Evolutionary conservation across 2,888 invertebrate species (phyloP), one percentile per base, ranked within the genome.

Genomic region (Craniophora ligustri): DNA sequence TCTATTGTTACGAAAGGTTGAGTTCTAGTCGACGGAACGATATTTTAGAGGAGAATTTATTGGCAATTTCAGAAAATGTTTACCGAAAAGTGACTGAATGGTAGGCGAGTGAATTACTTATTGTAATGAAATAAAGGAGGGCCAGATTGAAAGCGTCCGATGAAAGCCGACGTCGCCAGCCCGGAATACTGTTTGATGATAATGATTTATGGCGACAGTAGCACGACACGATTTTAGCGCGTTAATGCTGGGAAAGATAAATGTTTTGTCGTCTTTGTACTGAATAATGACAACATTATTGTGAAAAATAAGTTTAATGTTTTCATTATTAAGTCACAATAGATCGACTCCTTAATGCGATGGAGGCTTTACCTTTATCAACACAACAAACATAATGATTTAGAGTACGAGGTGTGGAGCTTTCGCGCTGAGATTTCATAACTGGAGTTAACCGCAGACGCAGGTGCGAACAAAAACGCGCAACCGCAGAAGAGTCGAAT

Each of bases 41-140:
- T 86, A 87, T 89, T 90, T 88, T 87, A 85, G 82, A 89, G 70
- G 85, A 82, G 84, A 88, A 91, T 91, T 92, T 92, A 93, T 91
- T 91, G 92, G 86, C 90, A 91, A 92, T 92, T 92, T 87, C 87
- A 85, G 83, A 80, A 86, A 87, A 87, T 92, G 89, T 89, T 91
- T 90, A 92, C 88, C 85, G 82, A 91, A 88, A 90, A 87, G 79
- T 88, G 89, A 89, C 79, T 87, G 89, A 89, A 91, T 89, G 82
- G 88, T 79, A 86, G 89, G 84, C 88, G 87, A 91, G 87, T 87
- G 90, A 92, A 90, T 91, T 85, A 87, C 90, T 91, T 88, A 92
- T 91, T 92, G 91, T 92, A 89, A 92, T 91, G 82, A 88, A 89
- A 92, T 91, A 92, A 92, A 90, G 86, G 89, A 87, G 77, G 71